Evolutionary conservation across 2,113 vertebrate species (phyloP), one percentile per base, ranked within the genome.

Genomic region (Ptilonorhynchus violaceus): DNA sequence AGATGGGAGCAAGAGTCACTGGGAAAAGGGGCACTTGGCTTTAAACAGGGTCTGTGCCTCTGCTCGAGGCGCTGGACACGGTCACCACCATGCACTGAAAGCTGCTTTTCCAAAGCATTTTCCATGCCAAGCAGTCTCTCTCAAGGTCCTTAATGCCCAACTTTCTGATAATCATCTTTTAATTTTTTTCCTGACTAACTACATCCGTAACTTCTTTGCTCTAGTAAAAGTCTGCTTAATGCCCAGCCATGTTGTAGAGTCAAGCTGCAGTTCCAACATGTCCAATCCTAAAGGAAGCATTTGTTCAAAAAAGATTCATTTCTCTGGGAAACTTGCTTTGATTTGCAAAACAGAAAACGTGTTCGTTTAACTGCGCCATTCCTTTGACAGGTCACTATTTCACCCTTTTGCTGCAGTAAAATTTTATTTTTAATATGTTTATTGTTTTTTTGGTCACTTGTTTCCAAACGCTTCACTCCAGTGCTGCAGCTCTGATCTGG

Each of bases 381-480:
- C 62, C 10, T 93, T 74, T 95, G 91, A n/a, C 55, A 86, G 87
- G 81, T 77, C 93, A 59, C 66, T 92, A 60, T 95, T 96, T 94
- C 67, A 79, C 47, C 37, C 31, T 78, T 96, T 73, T 75, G 58
- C 37, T 86, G 68, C 52, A 86, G 67, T 55, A 93, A 24, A 94
- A 92, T 55, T 90, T 97, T 93, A 80, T 86, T 93, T 96, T 60
- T 95, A 94, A 94, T 90, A 56, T 52, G 56, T 76, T 97, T 95
- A 53, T 92, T 94, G 42, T 88, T 96, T 88, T 88, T 94, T 89
- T 5, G 9, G 52, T 56, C 60, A 58, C 55, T 91, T 37, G 2
- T 74, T 93, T 96, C 81, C 44, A 37, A 88, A 78, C 41, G n/a
- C 64, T 67, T 94, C n/a, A 11, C 31, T 62, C 24, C 41, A 92